Conservation (phyloP, 1,140 invertebrate genomes). For the Popillia japonica region DNA sequence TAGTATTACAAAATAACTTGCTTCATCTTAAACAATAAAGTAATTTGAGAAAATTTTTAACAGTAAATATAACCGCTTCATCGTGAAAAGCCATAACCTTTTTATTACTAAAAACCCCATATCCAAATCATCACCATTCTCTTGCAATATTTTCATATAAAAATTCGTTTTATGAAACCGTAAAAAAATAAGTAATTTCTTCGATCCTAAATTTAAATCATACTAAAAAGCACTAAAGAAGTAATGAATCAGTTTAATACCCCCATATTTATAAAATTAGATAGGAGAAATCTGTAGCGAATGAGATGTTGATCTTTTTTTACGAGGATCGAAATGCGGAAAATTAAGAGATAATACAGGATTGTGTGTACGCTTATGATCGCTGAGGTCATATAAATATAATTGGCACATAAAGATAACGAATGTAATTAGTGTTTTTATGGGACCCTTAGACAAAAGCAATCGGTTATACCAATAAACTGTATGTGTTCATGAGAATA, state of each 20-base stretch:
- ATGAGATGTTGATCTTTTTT: neutral
- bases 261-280: neutral
- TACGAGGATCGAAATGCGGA: neutral
- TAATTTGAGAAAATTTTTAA: too few species aligned
- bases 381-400: slow-evolving; percentile 12
- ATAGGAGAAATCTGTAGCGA: neutral
- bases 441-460: neutral
- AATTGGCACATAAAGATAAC: slow-evolving; percentile 28
- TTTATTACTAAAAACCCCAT: neutral
- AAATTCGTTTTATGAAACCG: slow-evolving; percentile 7
- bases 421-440: slow-evolving; percentile 21
- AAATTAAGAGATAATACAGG: neutral
- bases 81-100: neutral
- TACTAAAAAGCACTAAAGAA: neutral
- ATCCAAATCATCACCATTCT: neutral
- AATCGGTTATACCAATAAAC: neutral
- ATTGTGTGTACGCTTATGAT: slow-evolving; percentile 2
- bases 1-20: too few species aligned
- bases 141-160: neutral
- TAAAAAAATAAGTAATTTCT: slow-evolving; percentile 13
- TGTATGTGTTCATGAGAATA: neutral
- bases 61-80: neutral
- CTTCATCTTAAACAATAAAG: too few species aligned
- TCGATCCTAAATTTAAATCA: neutral
- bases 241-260: slow-evolving; percentile 3